A percentile compares a stretch with the other conserved stretches of the same genome.
phyloP scores from a whole-genome alignment of 2,113 vertebrate genomes.

The Cyanoliseus patagonus region DNA sequence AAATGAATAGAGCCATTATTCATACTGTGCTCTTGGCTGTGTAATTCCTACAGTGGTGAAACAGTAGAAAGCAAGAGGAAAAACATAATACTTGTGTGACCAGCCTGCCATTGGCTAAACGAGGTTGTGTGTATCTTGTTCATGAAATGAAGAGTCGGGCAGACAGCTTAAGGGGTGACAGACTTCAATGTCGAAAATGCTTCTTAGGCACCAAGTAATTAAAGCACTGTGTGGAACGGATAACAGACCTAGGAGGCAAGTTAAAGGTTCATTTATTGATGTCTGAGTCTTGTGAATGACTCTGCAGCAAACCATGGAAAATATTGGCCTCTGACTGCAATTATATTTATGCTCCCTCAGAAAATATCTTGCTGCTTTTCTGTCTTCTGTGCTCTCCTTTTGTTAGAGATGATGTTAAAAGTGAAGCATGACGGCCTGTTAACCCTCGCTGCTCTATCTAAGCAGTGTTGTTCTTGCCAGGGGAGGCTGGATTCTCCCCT shows the following conservation, averaged over 20 bases:
- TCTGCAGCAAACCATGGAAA: neutral
- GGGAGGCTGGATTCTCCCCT: neutral
- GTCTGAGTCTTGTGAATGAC: neutral
- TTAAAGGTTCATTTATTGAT: conserved; percentile 2
- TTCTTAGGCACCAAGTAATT: conserved; percentile 61
- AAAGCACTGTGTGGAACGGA: neutral
- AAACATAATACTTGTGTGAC: conserved; percentile 80
- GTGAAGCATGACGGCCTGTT: neutral
- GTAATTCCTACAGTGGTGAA: conserved; percentile 70
- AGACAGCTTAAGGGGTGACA: conserved; percentile 67
- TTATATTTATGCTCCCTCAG: neutral
- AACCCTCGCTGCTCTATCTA: fast-evolving
- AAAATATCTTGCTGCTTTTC: neutral
- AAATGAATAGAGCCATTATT: conserved; percentile 75
- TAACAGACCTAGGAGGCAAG: conserved; percentile 14
- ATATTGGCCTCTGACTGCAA: neutral
- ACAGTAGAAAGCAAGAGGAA: conserved; percentile 71
- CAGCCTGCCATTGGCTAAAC: conserved; percentile 57
- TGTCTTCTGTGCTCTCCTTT: neutral
- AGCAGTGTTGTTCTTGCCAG: neutral
- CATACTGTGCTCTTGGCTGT: conserved; percentile 54
- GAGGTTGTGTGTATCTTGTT: conserved; percentile 49
- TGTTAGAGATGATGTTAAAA: neutral
- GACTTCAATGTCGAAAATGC: conserved; percentile 18
- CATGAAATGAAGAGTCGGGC: conserved; percentile 52